Base-by-base conservation (phyloP, 2,888 invertebrate genomes). In the Lomographa bimaculata region DNA sequence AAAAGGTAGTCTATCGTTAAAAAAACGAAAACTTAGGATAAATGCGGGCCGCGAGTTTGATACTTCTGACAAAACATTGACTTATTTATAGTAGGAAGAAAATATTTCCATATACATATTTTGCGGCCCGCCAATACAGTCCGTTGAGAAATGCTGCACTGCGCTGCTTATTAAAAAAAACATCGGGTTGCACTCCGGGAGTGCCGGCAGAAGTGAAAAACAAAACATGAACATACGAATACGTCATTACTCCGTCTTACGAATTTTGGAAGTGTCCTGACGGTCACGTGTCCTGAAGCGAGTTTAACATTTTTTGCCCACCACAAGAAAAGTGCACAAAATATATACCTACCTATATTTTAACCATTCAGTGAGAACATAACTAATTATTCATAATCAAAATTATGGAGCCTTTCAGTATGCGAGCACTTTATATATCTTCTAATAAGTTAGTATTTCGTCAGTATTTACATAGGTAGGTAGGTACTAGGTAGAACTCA, bases 341-440 rank as follows among this genome's bases (percentile, higher is more conserved):
- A n/a, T n/a, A n/a, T n/a, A n/a, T n/a, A n/a, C n/a, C n/a, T n/a
- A n/a, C n/a, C n/a, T n/a, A n/a, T n/a, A n/a, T n/a, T n/a, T n/a
- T n/a, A n/a, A n/a, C n/a, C n/a, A 3, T 24, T 24, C 10, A 24
- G 23, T 10, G 23, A 10, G 7, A 24, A 10, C 23, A 24, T 11
- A 24, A 10, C 10, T 10, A 24, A 10, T 11, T 10, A 24, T 11
- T 10, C n/a, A 24, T 24, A 10, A 24, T 11, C 23, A 24, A 24
- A 10, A 24, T 24, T 24, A 24, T 24, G n/a, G 23, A 24, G 11
- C 23, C 23, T 24, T 24, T 24, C 11, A 24, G 23, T 24, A 24
- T 24, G 10, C 11, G 23, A 24, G 23, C 10, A 10, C 10, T 11
- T 24, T 20, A 20, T 20, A 8, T 8, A 20, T 20, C 20, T 20